Conservation (phyloP, 2,888 invertebrate species). For the Diadegma fenestrale region DNA sequence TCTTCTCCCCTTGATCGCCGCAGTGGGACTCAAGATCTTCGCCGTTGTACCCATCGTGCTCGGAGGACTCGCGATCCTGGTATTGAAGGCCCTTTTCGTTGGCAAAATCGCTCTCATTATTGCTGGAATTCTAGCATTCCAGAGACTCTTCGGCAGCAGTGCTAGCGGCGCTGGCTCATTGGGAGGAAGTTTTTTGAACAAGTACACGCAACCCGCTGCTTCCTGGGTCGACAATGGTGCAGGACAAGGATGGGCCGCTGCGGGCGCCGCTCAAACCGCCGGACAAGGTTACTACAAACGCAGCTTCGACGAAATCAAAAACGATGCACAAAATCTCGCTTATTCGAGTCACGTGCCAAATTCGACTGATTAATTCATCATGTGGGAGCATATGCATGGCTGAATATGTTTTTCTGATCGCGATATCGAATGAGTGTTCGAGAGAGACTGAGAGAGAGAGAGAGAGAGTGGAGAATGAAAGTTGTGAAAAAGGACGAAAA, state of each 20-base stretch:
- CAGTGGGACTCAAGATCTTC: constrained; percentile 90
- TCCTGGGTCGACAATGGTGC: constrained; percentile 74
- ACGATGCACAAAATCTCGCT: constrained; percentile 89
- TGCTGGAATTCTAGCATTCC: constrained; percentile 90
- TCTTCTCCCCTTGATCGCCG: constrained; percentile 89
- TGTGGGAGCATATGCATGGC: not conserved
- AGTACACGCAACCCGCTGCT: constrained; percentile 73
- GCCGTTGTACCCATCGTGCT: constrained; percentile 90
- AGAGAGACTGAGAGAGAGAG: constrained; percentile 22
- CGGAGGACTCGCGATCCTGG: constrained; percentile 90
- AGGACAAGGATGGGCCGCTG: constrained; percentile 79
- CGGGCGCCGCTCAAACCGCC: constrained; percentile 78
- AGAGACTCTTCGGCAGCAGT: constrained; percentile 87
- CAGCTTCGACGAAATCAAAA: constrained; percentile 85
- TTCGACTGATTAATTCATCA: constrained; percentile 61
- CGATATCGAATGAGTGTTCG: constrained; percentile 42
- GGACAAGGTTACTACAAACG: constrained; percentile 84
- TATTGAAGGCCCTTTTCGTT: constrained; percentile 91
- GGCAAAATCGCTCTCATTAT: constrained; percentile 92
- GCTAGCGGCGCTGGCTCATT: constrained; percentile 75
- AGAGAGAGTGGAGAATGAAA: constrained; percentile 30
- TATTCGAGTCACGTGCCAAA: constrained; percentile 88
- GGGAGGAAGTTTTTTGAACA: constrained; percentile 78
- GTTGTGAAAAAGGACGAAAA: constrained; percentile 32
- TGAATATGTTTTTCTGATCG: constrained; percentile 11